These are phyloP conservation scores for Naja naja DNA, from an alignment of 2,113 vertebrate genomes.

Conservation along the genomic window DNA sequence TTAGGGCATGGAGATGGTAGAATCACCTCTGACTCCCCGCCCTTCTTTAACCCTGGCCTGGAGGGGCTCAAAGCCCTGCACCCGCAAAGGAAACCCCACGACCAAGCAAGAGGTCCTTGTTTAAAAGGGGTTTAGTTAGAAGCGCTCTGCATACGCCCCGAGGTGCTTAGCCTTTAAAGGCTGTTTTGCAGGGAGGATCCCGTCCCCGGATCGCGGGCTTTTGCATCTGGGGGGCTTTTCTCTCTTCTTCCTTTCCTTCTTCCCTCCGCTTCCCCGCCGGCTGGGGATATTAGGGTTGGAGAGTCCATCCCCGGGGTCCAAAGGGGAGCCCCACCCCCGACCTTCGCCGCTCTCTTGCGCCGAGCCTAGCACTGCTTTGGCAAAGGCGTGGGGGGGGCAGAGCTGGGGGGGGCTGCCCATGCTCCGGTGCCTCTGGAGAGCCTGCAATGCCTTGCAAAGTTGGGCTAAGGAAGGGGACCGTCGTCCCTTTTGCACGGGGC, in stretches of 20 bases:
- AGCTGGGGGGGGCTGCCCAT: not conserved
- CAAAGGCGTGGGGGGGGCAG: not conserved
- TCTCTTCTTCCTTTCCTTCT: not conserved
- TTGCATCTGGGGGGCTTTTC: not conserved
- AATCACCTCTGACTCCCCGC: no score
- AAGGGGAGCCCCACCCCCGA: not conserved
- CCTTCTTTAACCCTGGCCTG: not conserved
- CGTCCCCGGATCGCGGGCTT: not conserved
- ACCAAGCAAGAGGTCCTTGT: not conserved
- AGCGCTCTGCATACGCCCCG: not conserved
- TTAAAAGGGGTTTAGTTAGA: not conserved
- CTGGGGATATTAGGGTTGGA: not conserved
- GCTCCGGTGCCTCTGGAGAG: not conserved
- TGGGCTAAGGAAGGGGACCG: not conserved
- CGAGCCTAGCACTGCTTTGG: not conserved
- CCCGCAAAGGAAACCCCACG: not conserved
- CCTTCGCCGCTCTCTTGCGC: not conserved
- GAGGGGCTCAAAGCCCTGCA: not conserved
- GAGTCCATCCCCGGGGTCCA: not conserved
- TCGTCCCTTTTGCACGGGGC: not conserved
- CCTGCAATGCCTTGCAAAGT: not conserved
- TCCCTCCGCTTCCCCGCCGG: not conserved
- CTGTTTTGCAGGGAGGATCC: not conserved
- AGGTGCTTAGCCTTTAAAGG: not conserved
- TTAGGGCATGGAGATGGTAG: not conserved